These are phyloP conservation scores for Leptopilina boulardi DNA, from an alignment of 1,140 invertebrate species.

Conservation along the genomic window DNA sequence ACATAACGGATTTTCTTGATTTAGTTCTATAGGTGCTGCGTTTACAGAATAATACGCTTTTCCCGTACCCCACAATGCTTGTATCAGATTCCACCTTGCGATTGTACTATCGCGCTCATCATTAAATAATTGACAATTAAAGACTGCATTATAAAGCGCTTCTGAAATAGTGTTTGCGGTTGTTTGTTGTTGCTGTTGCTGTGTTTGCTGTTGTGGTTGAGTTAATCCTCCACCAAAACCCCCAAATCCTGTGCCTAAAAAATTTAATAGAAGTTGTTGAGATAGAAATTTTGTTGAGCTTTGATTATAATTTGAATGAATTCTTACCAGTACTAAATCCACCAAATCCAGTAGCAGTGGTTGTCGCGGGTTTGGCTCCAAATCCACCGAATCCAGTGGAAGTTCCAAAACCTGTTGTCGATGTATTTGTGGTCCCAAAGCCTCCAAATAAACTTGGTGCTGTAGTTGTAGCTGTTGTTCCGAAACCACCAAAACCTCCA, in stretches of 20 bases:
- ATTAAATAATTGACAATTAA: constrained; percentile 90
- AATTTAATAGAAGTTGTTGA: constrained; percentile 6
- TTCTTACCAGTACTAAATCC: constrained; percentile 64
- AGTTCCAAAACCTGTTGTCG: constrained; percentile 75
- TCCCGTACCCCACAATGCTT: constrained; percentile 94
- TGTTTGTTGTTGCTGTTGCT: constrained; percentile 78
- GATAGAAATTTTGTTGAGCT: background rate
- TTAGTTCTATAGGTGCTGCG: constrained; percentile 86
- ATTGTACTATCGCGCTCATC: constrained; percentile 95
- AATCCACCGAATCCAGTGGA: constrained; percentile 76
- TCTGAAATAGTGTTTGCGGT: constrained; percentile 81
- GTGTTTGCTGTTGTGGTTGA: constrained; percentile 77
- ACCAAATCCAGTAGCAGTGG: constrained; percentile 76
- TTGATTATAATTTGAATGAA: too few species aligned
- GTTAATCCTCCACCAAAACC: constrained; percentile 61
- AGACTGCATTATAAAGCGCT: constrained; percentile 86
- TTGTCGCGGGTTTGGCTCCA: constrained; percentile 71
- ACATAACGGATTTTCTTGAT: constrained; percentile 92
- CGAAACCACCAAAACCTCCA: constrained; percentile 69
- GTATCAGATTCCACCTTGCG: constrained; percentile 95
- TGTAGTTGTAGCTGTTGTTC: constrained; percentile 66
- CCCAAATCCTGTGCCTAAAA: constrained; percentile 53
- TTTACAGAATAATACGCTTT: constrained; percentile 87
- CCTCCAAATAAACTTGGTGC: constrained; percentile 69
- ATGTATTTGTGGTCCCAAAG: constrained; percentile 66